These are phyloP conservation scores for Kradibia gibbosae DNA, from an alignment of 1,140 invertebrate species.

Conservation along the genomic window DNA sequence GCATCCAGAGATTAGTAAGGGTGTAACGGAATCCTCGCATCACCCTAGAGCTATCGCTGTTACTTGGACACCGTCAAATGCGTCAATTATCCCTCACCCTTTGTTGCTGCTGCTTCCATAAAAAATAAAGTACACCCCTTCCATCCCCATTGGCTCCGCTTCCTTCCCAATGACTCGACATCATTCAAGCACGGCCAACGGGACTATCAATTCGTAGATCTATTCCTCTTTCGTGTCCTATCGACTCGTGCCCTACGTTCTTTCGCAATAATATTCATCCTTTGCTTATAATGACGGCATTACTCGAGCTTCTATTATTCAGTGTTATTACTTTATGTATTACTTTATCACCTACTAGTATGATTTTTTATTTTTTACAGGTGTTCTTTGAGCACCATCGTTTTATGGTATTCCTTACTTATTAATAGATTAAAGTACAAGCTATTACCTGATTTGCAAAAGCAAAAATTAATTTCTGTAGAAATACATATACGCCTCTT, in stretches of 20 bases:
- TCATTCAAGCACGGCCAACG: neutral
- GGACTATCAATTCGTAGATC: neutral
- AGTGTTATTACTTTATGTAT: constrained; percentile 3
- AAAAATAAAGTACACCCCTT: constrained; percentile 1
- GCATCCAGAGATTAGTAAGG: no score
- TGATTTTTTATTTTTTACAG: no score
- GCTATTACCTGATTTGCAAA: no score
- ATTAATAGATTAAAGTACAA: no score
- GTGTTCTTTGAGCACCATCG: no score
- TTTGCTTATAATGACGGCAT: constrained; percentile 26
- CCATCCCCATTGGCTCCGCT: neutral
- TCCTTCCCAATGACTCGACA: no score
- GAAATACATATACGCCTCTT: no score
- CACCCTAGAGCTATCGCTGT: neutral
- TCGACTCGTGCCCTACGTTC: neutral
- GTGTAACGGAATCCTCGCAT: no score
- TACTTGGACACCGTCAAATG: neutral
- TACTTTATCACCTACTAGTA: neutral
- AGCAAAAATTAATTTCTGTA: no score
- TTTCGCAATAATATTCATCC: neutral
- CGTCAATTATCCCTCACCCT: constrained; percentile 25
- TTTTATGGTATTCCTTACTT: no score
- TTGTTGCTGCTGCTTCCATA: neutral
- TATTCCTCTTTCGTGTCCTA: neutral
- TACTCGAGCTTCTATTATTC: neutral